Base-by-base conservation (phyloP, 2,113 vertebrate genomes). In the Malurus cyaneus region DNA sequence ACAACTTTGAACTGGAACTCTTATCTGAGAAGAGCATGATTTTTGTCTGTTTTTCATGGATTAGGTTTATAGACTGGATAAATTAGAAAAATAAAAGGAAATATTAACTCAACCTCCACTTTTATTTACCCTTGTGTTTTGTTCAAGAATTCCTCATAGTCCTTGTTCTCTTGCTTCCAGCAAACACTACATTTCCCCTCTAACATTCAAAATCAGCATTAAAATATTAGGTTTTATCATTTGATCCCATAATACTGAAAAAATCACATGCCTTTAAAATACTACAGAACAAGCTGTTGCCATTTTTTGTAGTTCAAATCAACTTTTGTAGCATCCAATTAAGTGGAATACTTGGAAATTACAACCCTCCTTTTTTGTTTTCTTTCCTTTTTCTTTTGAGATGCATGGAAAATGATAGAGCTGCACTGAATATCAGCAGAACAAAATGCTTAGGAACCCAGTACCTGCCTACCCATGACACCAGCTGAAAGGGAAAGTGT, bases 21-120 rank as follows among this genome's bases (percentile, higher is more conserved):
- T 52, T 60, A 5, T 80, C 26, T 53, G 18, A 85, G 53, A 74
- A 88, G 19, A 79, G 29, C 17, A 50, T 18, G 14, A 41, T 14
- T 86, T 76, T 79, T 81, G 9, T 69, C 80, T 87, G 54, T 16
- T 91, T 83, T 85, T 85, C 41, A 61, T 53, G 59, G 39, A 78
- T 81, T 81, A 69, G 49, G 57, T 76, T 91, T 77, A 80, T 26
- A 86, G 86, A 87, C 31, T 36, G n/a, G 89, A 69, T 10, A 82
- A 91, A 89, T 65, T 72, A 85, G 50, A 84, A 89, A 91, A 89
- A 95, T 56, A 71, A 77, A 89, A 69, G 61, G 42, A 92, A 91
- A 71, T 76, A 56, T 62, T 85, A 67, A 78, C 72, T 83, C 54
- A 26, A 72, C 53, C 53, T 87, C 52, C 39, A 57, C 39, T 80